Base-by-base conservation (phyloP, 1,140 invertebrate species). In the Dendroctonus ponderosae region DNA sequence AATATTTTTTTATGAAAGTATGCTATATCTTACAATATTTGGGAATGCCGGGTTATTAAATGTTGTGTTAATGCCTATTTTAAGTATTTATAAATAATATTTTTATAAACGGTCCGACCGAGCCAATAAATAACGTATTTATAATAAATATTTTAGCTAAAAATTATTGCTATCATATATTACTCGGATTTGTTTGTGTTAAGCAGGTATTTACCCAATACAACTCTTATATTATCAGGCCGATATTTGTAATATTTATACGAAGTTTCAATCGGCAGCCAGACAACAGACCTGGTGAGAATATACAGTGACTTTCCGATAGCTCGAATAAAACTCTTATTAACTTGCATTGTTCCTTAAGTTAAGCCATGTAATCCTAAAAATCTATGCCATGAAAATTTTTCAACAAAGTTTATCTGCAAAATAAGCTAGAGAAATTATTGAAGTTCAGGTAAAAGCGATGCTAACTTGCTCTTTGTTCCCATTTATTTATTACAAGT, bases 161-260 rank as follows among this genome's bases (percentile, higher is more conserved):
- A 26, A 58, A 58, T 58, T 44, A 58, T 43, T 58, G 56, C 56
- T 58, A 26, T 58, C 56, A 58, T 58, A 58, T 58, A 58, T 58
- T 58, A 58, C 56, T 26, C 8, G 5, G 56, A 58, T 58, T 58
- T 58, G 56, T 58, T 58, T 58, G 56, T 58, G 39, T 58, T 58
- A 58, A 41, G 39, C 54, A 57, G 54, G 54, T 57, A 57, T 57
- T 57, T 57, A 43, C 38, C 54, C 54, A 57, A 39, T 57, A 57
- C 26, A 57, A 57, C 54, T 39, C 5, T 57, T 51, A 41, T 40
- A 39, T 57, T 57, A 42, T 41, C 11, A 40, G 54, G 37, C 41
- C 4, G 38, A 58, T 58, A 42, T 43, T 5, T 26, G 26, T 44
- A 58, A 58, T 58, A 58, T 58, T 58, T 58, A 58, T 43, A 12